These are phyloP conservation scores for Grantiella picta DNA, from an alignment of 2,113 vertebrate genomes.

Conservation along the genomic window DNA sequence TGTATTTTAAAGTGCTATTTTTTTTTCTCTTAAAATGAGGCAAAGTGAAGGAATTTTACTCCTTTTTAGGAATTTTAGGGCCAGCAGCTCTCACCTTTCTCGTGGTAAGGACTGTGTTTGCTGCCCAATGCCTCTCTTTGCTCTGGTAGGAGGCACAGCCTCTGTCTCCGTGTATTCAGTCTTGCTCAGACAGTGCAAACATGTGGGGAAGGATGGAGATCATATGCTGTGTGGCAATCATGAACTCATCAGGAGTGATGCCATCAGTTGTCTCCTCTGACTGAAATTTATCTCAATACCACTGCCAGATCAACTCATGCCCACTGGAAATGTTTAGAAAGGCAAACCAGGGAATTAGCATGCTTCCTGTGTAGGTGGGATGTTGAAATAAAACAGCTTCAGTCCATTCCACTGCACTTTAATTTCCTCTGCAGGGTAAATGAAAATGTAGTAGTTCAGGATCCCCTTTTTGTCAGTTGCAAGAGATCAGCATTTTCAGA, in stretches of 20 bases:
- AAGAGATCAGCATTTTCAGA: background rate
- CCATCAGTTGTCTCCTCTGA: background rate
- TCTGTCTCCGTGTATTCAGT: background rate
- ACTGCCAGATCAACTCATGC: background rate
- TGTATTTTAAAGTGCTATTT: background rate
- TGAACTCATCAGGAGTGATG: background rate
- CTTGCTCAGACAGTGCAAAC: background rate
- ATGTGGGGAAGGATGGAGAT: background rate
- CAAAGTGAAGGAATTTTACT: background rate
- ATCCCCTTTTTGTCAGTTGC: background rate
- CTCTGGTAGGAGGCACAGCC: background rate
- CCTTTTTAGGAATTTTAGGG: background rate
- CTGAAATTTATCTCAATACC: background rate
- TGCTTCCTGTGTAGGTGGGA: background rate
- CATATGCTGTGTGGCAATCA: background rate
- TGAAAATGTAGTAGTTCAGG: background rate
- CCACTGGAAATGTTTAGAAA: background rate
- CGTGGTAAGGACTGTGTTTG: background rate
- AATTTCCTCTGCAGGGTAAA: background rate
- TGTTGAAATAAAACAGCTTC: background rate
- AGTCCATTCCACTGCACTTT: background rate
- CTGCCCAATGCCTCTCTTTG: background rate
- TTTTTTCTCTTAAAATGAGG: background rate
- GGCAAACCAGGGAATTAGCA: background rate
- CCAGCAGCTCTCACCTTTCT: background rate